Conservation (phyloP, 2,797 vertebrate genomes). For the Neopelma chrysocephalum region DNA sequence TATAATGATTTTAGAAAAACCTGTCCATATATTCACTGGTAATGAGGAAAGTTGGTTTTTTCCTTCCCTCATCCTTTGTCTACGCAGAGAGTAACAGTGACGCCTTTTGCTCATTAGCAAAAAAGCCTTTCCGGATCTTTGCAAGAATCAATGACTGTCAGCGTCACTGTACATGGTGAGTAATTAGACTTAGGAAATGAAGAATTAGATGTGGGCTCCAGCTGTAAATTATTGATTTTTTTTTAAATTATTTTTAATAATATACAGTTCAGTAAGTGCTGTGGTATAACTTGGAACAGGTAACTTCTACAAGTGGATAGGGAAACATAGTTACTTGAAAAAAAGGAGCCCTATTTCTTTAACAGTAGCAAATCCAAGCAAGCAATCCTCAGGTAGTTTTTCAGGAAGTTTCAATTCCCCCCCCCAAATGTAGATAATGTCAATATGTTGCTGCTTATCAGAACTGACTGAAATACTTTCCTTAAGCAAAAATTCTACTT, state of each 20-base stretch:
- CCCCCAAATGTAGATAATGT: neutral
- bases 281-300: neutral
- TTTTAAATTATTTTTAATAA: neutral
- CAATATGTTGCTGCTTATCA: neutral
- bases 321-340: neutral
- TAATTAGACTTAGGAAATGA: conserved; percentile 54
- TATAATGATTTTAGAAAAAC: neutral
- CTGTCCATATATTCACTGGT: neutral
- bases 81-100: neutral
- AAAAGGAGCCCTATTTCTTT: neutral
- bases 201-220: neutral
- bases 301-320: neutral
- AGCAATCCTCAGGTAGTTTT: neutral
- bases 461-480: neutral
- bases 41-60: neutral
- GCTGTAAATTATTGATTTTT: neutral
- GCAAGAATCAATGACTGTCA: conserved; percentile 39
- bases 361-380: neutral
- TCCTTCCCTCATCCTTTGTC: neutral
- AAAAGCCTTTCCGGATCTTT: conserved; percentile 49
- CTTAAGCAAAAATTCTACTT: neutral
- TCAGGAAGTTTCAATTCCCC: neutral
- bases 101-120: conserved; percentile 36
- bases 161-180: neutral
- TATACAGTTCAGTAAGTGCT: neutral